Percentiles rank a stretch among this genome's conserved stretches.
Conservation (phyloP, 2,888 invertebrate genomes). For the Lasioglossum lativentre region DNA sequence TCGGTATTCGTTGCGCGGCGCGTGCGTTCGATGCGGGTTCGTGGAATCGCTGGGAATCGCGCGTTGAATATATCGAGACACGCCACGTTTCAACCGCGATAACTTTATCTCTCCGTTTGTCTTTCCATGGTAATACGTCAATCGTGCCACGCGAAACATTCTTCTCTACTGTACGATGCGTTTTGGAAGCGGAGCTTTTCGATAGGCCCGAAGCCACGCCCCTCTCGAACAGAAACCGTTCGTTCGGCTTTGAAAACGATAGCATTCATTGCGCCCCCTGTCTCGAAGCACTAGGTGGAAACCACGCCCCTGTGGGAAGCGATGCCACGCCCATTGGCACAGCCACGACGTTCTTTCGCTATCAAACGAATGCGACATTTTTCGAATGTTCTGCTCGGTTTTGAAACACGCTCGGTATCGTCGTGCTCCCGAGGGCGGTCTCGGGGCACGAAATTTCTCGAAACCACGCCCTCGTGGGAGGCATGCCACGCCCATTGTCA, state of each 20-base stretch:
- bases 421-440: too few species aligned
- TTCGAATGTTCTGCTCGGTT: too few species aligned
- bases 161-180: background rate
- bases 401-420: too few species aligned
- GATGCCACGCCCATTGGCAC: background rate
- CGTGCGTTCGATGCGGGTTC: background rate
- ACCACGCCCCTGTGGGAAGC: too few species aligned
- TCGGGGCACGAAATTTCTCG: too few species aligned
- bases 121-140: background rate
- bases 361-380: too few species aligned
- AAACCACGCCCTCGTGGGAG: too few species aligned
- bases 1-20: background rate
- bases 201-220: background rate
- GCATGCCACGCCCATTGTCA: too few species aligned
- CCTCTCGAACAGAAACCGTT: background rate
- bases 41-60: background rate
- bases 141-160: background rate
- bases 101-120: background rate
- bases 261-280: too few species aligned
- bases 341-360: background rate
- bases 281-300: too few species aligned
- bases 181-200: background rate
- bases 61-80: background rate
- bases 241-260: background rate
- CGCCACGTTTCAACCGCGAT: background rate